Base-by-base conservation (phyloP, 2,113 vertebrate genomes). In the Trichechus manatus region DNA sequence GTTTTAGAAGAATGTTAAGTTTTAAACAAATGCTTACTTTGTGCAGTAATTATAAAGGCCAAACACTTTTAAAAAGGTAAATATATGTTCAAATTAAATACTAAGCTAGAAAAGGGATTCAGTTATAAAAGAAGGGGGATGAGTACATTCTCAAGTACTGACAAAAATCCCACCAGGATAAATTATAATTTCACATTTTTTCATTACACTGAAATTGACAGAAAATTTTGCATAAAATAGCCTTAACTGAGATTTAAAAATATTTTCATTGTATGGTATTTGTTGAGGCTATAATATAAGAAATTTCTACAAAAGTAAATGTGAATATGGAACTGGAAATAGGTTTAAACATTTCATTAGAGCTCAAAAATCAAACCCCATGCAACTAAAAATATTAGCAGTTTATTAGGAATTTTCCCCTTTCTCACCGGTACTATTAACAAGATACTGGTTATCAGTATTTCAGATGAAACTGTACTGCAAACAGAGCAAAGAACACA, bases 361-460 rank as follows among this genome's bases (percentile, higher is more conserved):
- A 63, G 75, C 70, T 96, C 44, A 95, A 95, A 95, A 97, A 83
- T 79, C 89, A 96, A 93, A 85, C 27, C 68, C 64, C 93, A 80
- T 94, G 79, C 93, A 89, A 70, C 79, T 93, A 86, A 91, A 93
- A 93, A 93, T 94, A 90, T 56, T 72, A 83, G 70, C 59, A 89
- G 56, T 95, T 98, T 95, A 96, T 91, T 95, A 91, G 68, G 44
- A 96, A 91, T 79, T 93, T 56, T 92, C 93, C 87, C 77, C 56
- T 97, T 89, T 81, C 89, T 92, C 64, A 47, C 15, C 89, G 96
- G 42, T 85, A 74, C 56, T 96, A 89, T 53, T 29, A 72, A 75
- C 81, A 97, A 91, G 66, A 86, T 64, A 94, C 53, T 83, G 39
- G 83, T 59, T 59, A 89, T 72, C 78, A 87, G 79, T 81, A 64